A percentile compares a stretch with the other conserved stretches of the same genome.
Conservation (phyloP, 2,888 invertebrate species). For the Conistra vaccinii region DNA sequence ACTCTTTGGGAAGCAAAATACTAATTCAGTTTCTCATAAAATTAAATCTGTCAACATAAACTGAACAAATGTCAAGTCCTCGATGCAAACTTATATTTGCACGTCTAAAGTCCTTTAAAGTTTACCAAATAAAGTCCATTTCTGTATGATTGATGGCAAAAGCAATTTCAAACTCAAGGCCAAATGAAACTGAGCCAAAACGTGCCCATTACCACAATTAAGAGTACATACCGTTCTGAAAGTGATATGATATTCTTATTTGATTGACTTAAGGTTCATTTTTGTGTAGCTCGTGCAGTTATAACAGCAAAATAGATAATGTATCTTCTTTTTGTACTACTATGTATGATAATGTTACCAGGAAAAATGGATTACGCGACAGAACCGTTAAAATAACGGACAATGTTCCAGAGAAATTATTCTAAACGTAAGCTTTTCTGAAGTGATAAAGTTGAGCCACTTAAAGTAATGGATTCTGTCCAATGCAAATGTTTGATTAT, state of each 20-base stretch:
- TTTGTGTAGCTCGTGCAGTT: slow-evolving; percentile 25
- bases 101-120: slow-evolving; percentile 32
- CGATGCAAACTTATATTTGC: slow-evolving; percentile 42
- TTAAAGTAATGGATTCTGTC: slow-evolving; percentile 36
- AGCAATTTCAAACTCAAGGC: slow-evolving; percentile 63
- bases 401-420: slow-evolving; percentile 46
- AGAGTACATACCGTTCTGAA: slow-evolving; percentile 35
- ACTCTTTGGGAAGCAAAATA: slow-evolving; percentile 54
- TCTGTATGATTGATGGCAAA: slow-evolving; percentile 53
- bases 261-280: neutral
- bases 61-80: slow-evolving; percentile 68
- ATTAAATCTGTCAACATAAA: slow-evolving; percentile 73
- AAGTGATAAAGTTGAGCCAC: slow-evolving; percentile 34
- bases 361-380: slow-evolving; percentile 60
- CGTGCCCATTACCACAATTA: slow-evolving; percentile 70
- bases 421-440: slow-evolving; percentile 26
- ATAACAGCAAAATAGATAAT: slow-evolving; percentile 19
- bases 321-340: slow-evolving; percentile 59
- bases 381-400: slow-evolving; percentile 52
- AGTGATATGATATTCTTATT: slow-evolving; percentile 45
- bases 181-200: slow-evolving; percentile 73
- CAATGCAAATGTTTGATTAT: slow-evolving; percentile 36
- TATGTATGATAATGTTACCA: slow-evolving; percentile 60
- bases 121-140: slow-evolving; percentile 46
- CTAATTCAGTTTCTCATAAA: slow-evolving; percentile 74